phyloP scores from a whole-genome alignment of 2,888 invertebrate species.

The Polyommatus iphigenia region DNA sequence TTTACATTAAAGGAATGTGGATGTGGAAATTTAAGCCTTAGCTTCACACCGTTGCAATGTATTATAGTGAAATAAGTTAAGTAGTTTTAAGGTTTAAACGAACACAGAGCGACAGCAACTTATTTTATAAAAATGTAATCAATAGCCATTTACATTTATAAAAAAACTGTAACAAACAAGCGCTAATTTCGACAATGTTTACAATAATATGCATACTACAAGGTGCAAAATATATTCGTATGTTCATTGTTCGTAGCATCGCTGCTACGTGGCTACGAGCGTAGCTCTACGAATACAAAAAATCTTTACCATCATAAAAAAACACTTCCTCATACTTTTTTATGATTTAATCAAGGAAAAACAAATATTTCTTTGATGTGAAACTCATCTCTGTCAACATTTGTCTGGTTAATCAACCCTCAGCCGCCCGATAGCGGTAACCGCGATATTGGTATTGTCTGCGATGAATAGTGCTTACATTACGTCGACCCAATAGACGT shows the following conservation, averaged over 20 bases:
- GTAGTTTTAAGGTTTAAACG: background rate
- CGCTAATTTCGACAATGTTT: background rate
- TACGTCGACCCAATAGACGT: conserved; percentile 45
- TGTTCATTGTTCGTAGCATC: background rate
- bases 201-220: background rate
- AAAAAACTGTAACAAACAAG: background rate
- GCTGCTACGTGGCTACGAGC: background rate
- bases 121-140: background rate
- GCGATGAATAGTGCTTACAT: conserved; percentile 29
- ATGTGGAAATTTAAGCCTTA: background rate
- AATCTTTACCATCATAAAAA: background rate
- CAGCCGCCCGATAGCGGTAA: background rate
- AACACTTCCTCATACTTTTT: background rate
- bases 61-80: too few relatives aligned
- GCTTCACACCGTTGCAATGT: too few relatives aligned
- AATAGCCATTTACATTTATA: background rate
- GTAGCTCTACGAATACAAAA: background rate
- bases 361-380: background rate
- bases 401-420: background rate
- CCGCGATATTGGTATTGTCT: conserved; percentile 12
- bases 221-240: background rate
- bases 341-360: background rate
- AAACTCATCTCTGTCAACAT: background rate
- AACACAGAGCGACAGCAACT: background rate
- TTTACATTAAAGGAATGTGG: background rate